A percentile compares a stretch with the other conserved stretches of the same genome.
Conservation (phyloP, 2,888 invertebrate genomes). For the Candidula unifasciata region DNA sequence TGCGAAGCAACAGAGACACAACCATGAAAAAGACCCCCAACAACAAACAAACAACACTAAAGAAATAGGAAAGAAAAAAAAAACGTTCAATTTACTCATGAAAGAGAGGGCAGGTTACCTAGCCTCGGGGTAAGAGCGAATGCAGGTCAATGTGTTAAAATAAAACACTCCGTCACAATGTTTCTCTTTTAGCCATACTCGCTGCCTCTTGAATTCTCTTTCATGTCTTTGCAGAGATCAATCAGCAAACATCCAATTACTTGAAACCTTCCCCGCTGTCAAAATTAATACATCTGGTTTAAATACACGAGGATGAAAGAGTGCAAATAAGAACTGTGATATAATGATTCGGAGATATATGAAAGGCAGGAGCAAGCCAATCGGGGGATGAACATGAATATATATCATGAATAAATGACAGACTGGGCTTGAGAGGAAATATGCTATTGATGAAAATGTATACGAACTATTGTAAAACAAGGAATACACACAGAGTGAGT, state of each 20-base stretch:
- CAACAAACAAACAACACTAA: no score
- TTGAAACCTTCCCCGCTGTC: background rate
- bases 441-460: background rate
- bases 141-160: background rate
- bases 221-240: background rate
- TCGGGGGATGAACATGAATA: background rate
- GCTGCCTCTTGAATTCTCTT: background rate
- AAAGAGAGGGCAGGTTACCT: background rate
- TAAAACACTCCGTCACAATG: background rate
- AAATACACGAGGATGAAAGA: background rate
- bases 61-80: no score
- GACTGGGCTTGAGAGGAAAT: background rate
- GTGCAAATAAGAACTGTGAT: background rate
- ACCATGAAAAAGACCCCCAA: no score
- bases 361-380: background rate
- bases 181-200: background rate
- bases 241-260: slow-evolving; percentile 1
- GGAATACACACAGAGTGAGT: background rate
- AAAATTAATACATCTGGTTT: background rate
- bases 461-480: background rate
- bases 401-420: background rate
- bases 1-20: no score
- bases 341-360: background rate
- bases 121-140: background rate
- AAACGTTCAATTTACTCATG: no score